These are phyloP conservation scores for Rhabdornis inornatus DNA, from an alignment of 2,113 vertebrate species.

Conservation along the genomic window DNA sequence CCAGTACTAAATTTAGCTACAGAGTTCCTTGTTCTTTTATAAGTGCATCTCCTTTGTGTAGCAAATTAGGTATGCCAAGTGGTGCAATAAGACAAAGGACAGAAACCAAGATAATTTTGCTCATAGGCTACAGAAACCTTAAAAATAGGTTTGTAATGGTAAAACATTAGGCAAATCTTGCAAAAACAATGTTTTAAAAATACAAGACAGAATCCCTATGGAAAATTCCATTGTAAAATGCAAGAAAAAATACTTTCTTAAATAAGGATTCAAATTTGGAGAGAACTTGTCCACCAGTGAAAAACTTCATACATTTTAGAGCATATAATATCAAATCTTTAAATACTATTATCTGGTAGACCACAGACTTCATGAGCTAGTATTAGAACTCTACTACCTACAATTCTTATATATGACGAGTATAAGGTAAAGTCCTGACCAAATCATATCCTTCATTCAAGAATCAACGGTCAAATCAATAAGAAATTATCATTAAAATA, in stretches of 20 bases:
- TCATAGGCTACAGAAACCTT: neutral
- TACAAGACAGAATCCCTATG: neutral
- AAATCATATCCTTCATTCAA: neutral
- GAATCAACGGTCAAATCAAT: neutral
- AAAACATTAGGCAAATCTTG: neutral
- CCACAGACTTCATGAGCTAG: neutral
- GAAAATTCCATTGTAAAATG: neutral
- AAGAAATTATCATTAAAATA: neutral
- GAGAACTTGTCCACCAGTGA: neutral
- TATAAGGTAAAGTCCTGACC: neutral
- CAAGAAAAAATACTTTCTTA: neutral
- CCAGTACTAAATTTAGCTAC: neutral
- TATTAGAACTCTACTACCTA: neutral
- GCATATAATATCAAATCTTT: neutral
- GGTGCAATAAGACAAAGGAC: accelerated
- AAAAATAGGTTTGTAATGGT: neutral
- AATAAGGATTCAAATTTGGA: neutral
- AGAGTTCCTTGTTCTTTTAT: neutral
- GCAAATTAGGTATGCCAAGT: neutral
- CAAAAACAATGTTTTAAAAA: neutral
- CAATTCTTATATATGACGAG: neutral
- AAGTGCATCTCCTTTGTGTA: neutral
- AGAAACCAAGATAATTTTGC: neutral
- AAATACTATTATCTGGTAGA: neutral
- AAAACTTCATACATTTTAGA: neutral